Evolutionary conservation across 2,888 invertebrate genomes (phyloP).

Genomic region (Pocota personata): DNA sequence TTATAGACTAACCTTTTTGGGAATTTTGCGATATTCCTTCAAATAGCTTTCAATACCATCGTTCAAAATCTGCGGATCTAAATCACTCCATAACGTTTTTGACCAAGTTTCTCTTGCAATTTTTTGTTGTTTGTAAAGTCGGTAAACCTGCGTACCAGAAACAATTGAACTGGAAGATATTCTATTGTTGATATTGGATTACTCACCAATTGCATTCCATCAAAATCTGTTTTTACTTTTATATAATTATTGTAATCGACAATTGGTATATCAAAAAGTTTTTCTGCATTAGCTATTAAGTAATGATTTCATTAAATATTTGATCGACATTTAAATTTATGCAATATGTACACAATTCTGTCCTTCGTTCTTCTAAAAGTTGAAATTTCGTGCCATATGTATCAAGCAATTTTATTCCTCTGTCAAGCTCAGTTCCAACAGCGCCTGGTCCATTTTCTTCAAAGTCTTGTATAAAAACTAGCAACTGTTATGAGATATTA

Average conservation of each 20-base stretch:
- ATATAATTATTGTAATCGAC: conserved; percentile 92
- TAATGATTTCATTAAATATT: conserved; percentile 50
- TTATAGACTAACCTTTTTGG: conserved; percentile 85
- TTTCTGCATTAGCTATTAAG: conserved; percentile 88
- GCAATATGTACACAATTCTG: conserved; percentile 79
- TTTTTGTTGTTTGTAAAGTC: conserved; percentile 91
- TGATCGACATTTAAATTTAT: conserved; percentile 39
- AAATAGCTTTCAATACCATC: conserved; percentile 94
- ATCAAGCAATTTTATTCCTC: conserved; percentile 88
- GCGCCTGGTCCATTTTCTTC: conserved; percentile 90
- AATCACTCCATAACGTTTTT: conserved; percentile 93
- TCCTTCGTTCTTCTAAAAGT: conserved; percentile 87
- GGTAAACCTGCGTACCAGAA: conserved; percentile 84
- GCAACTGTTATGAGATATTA: conserved; percentile 75
- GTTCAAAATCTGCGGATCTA: conserved; percentile 92
- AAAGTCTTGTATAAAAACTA: conserved; percentile 89
- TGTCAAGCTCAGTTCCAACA: conserved; percentile 90
- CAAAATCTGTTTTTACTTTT: conserved; percentile 86
- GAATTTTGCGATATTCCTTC: conserved; percentile 90
- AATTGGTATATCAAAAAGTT: conserved; percentile 93
- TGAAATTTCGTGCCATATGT: conserved; percentile 84
- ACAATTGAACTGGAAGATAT: neutral
- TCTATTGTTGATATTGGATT: neutral
- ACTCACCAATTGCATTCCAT: conserved; percentile 85
- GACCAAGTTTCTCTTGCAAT: conserved; percentile 91